Conservation (phyloP, 2,113 vertebrate genomes). For the Rhea americana region DNA sequence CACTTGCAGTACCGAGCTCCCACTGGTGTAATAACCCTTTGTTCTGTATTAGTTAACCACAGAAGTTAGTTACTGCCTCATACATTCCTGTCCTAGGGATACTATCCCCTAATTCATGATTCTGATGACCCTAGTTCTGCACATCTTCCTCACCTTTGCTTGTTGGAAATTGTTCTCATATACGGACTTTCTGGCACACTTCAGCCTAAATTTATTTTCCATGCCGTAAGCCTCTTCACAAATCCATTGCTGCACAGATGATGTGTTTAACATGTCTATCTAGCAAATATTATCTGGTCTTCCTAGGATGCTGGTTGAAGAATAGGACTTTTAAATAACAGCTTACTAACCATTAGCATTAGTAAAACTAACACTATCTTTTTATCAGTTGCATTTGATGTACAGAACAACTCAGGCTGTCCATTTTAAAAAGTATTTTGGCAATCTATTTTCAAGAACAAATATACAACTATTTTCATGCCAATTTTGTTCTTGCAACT, state of each 20-base stretch:
- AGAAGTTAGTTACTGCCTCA: neutral
- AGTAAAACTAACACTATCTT: conserved; percentile 25
- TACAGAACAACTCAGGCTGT: conserved; percentile 20
- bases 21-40: neutral
- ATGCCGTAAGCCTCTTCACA: conserved; percentile 44
- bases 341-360: neutral
- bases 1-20: neutral
- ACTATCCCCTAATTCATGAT: neutral
- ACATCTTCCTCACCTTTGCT: conserved; percentile 57
- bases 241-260: conserved; percentile 25
- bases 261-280: conserved; percentile 30
- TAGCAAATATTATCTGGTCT: conserved; percentile 36
- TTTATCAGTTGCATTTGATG: neutral
- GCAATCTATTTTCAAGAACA: conserved; percentile 54
- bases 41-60: neutral
- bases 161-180: conserved; percentile 50
- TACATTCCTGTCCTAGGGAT: neutral
- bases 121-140: conserved; percentile 38
- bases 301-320: conserved; percentile 30
- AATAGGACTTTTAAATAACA: conserved; percentile 9
- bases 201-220: conserved; percentile 60
- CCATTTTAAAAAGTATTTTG: conserved; percentile 39
- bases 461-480: conserved; percentile 50
- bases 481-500: conserved; percentile 53
- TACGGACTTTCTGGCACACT: conserved; percentile 43